Conservation (phyloP, 1,140 invertebrate genomes). For the Triops cancriformis region DNA sequence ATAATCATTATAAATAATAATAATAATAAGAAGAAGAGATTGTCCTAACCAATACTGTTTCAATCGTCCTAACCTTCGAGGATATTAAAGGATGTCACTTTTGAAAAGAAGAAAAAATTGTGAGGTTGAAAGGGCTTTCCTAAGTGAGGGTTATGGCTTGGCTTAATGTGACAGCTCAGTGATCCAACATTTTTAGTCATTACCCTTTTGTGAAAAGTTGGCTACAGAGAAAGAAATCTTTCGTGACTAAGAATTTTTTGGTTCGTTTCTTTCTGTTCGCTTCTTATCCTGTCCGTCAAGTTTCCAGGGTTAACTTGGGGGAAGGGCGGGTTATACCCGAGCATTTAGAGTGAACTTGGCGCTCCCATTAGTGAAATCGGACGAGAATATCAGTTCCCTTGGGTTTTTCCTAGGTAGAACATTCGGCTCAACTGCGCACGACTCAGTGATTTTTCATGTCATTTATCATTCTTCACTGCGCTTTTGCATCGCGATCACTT, state of each 20-base stretch:
- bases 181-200: neutral
- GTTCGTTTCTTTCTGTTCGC: neutral
- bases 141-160: neutral
- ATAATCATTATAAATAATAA: too few species aligned
- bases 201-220: neutral
- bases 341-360: constrained; percentile 9
- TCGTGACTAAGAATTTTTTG: neutral
- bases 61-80: too few species aligned
- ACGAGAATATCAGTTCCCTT: neutral
- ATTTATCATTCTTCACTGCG: constrained; percentile 9
- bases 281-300: neutral
- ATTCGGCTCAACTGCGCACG: neutral
- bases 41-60: too few species aligned
- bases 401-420: neutral
- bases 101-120: neutral
- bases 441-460: constrained; percentile 1
- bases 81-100: too few species aligned
- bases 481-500: constrained; percentile 10
- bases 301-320: neutral
- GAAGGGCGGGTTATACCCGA: neutral
- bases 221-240: neutral
- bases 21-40: too few species aligned
- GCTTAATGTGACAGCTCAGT: neutral
- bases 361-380: constrained; percentile 10
- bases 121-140: neutral